Evolutionary conservation across 2,888 invertebrate species (phyloP), one percentile per base, ranked within the genome.

Genomic region (Cataglyphis cursor): DNA sequence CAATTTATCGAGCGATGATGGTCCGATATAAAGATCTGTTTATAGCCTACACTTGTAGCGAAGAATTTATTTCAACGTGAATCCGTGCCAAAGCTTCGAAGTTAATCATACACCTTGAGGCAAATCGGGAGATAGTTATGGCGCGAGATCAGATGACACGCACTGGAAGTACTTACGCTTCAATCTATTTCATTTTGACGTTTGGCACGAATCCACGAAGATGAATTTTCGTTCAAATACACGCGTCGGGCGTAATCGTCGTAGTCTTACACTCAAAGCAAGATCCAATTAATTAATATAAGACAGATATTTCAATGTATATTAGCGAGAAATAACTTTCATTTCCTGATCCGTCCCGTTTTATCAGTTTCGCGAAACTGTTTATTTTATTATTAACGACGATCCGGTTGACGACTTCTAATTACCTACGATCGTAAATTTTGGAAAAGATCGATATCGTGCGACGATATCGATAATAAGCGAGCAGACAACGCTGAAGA

Each of bases 321-420:
- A 0, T 38, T 12, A 41, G 15, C 24, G 15, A 15, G n/a, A 66
- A 38, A 54, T 41, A 65, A 76, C 65, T 51, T 24, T 18, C 18
- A 31, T 38, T 28, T 15, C 51, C 38, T n/a, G n/a, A 76, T 15
- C 28, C 64, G 28, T 54, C n/a, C 5, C 38, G 24, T 64, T 65
- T 24, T 24, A 2, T 6, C n/a, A 21, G 28, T 44, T 74, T 62
- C 51, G 15, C 24, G 5, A 38, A 51, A 12, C 6, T 9, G 15
- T 68, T 64, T 54, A 54, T 76, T 66, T 54, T 76, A 76, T 76
- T 76, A 76, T 76, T 76, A 51, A 76, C 76, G 54, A 28, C 24
- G 28, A 54, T 66, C 54, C 76, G 76, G 70, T 21, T 68, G 15
- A 54, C 41, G 68, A 68, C 76, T 68, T 38, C 54, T 51, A 68